Evolutionary conservation across 2,888 invertebrate genomes (phyloP), one percentile per base, ranked within the genome.

Genomic region (Cataglyphis altisquamis): DNA sequence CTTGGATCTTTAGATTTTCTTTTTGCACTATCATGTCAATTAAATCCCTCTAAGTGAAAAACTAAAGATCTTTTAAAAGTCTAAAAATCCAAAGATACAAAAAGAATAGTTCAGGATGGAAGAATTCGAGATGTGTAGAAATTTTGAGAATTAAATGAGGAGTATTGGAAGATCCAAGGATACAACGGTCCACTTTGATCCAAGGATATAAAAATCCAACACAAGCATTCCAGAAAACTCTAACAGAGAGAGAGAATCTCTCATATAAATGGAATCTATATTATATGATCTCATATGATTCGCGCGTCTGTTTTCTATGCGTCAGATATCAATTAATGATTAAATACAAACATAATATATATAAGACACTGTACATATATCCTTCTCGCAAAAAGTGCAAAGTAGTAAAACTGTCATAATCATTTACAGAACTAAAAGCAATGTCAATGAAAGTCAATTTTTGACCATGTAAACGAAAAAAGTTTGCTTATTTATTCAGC

Each of bases 281-380:
- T 48, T 60, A 18, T 25, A 60, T 21, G 36, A 66, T 9, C 32
- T 10, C 41, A 52, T n/a, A n/a, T 52, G n/a, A 52, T 18, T 41
- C 36, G 57, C 36, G 57, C 9, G 32, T 78, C 68, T 78, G 18
- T 8, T 68, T 78, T 45, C 68, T 68, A 60, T 32, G 1, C 18
- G 21, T 60, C 45, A 78, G 6, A 2, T 67, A 78, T 77, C 55
- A 36, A 52, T 66, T 66, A 77, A 55, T 55, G 18, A 68, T 68
- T 68, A 78, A 45, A n/a, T 68, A 78, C 45, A 60, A 78, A 68
- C 45, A 41, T 68, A 78, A 48, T 55, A 25, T 32, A 18, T 45
- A 60, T 55, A 36, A 36, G 21, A 70, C 5, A 41, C 60, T 67
- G 55, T 57, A 77, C 66, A 67, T 41, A 29, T 29, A 48, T 77